Evolutionary conservation across 2,888 invertebrate species (phyloP), one percentile per base, ranked within the genome.

Genomic region (Parnassius glacialis): DNA sequence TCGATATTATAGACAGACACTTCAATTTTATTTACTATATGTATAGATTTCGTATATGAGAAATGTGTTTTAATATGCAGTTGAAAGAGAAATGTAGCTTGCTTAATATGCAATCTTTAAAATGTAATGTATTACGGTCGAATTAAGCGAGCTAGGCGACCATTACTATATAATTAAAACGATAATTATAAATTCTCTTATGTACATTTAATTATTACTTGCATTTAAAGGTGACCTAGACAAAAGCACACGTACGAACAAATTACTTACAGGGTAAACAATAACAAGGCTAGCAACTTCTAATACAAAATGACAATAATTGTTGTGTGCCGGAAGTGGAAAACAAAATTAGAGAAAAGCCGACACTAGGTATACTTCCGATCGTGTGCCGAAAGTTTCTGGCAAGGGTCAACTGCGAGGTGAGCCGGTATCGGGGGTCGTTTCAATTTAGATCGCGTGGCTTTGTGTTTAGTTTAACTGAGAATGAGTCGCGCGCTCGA

Each of bases 321-420:
- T 3, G 10, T 11, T 50, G 16, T 55, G 45, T 45, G 34, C 43
- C 62, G 62, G 62, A 62, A 58, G 52, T 62, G 16, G 16, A 44
- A 25, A 55, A 51, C 10, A 53, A 5, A 55, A n/a, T 45, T 25
- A 43, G 34, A 45, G 51, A 55, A 51, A 58, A 51, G 44, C 47
- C 42, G 44, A 52, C 47, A 50, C 45, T 20, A 10, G 1, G 1
- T 20, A 20, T 20, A 59, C 58, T 59, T 62, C 62, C 62, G 62
- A 62, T 58, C 41, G 51, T 41, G 16, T 47, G 12, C 59, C 41
- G 55, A 62, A 62, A 62, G 58, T 59, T 55, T 48, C 53, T 20
- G 41, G 42, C 12, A 57, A 34, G 54, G 62, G 57, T 56, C 57
- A 20, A 16, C 2, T n/a, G 20, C 62, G 54, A 62, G 62, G 62